Base-by-base conservation (phyloP, 1,140 invertebrate species). In the Nixonia krombeini region DNA sequence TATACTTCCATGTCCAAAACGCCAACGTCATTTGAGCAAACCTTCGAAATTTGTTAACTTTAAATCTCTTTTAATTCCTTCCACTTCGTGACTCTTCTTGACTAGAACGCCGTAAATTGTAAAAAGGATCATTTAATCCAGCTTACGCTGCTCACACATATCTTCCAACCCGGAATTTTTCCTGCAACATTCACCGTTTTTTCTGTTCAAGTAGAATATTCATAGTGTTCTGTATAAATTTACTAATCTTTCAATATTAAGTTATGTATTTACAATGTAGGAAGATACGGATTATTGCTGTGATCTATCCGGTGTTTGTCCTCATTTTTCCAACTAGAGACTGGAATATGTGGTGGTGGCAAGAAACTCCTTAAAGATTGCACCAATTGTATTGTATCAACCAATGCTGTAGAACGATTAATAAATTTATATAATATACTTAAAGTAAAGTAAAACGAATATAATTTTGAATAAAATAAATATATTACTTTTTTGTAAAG, bases 291-390 rank as follows among this genome's bases (percentile, higher is more conserved):
- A 70, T 75, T 75, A 49, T 70, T 67, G 45, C 73, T 78, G 59
- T 82, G 77, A 76, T 83, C 78, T 79, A 81, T 89, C 85, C 89
- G 88, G 79, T 92, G 88, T 82, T 93, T 92, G 74, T 92, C 91
- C 76, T 94, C 92, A 77, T 93, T 94, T 80, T 94, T 94, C 93
- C 93, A 94, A 51, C 92, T 93, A 62, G 91, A 93, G 10, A 94
- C 92, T 70, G 92, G 91, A 73, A 94, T 94, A 80, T 94, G 92
- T 1, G 93, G 93, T 9, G 92, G 92, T 47, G 93, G 93, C 66
- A 94, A 82, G 73, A 93, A 93, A 80, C 91, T 94, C 35, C 93
- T 86, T 47, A 94, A 82, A 7, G 92, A 93, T 73, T 94, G 93
- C 52, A 94, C 92, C 70, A 94, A 84, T 75, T 94, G 93, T 78